These are phyloP conservation scores for Eupithecia subumbrata DNA, from an alignment of 2,888 invertebrate species.

Conservation along the genomic window DNA sequence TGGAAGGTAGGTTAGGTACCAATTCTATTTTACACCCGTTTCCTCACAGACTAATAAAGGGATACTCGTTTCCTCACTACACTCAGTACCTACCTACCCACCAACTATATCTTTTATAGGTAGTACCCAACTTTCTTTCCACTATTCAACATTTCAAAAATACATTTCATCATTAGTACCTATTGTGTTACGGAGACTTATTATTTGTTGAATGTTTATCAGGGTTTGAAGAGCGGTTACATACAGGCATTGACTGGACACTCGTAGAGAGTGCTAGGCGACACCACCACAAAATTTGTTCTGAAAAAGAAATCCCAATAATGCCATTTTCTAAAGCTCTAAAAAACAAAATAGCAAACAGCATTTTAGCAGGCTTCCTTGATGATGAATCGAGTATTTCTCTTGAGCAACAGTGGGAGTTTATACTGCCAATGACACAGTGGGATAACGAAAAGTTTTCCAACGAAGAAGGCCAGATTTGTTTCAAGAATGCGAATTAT, in stretches of 20 bases:
- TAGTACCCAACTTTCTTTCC: neutral
- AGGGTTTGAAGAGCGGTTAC: conserved; percentile 73
- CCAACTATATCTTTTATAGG: neutral
- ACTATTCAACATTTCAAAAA: neutral
- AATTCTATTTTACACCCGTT: neutral
- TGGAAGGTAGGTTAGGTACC: neutral
- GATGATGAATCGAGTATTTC: conserved; percentile 59
- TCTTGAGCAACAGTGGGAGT: conserved; percentile 68
- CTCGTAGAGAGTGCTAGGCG: conserved; percentile 58
- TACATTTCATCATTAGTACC: neutral
- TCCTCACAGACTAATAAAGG: too few species aligned
- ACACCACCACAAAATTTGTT: conserved; percentile 60
- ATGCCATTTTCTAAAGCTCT: conserved; percentile 64
- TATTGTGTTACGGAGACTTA: neutral
- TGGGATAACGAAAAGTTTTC: conserved; percentile 73
- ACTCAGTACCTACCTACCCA: too few species aligned
- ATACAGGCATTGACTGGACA: conserved; percentile 71
- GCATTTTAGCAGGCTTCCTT: conserved; percentile 64
- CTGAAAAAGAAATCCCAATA: conserved; percentile 48
- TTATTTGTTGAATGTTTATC: neutral
- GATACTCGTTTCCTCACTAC: neutral
- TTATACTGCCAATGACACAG: conserved; percentile 61
- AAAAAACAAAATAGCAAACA: conserved; percentile 64
- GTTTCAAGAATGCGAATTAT: conserved; percentile 63
- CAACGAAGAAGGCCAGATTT: conserved; percentile 67